Base-by-base conservation (phyloP, 1,140 invertebrate genomes). In the Drosophila ercepeae region DNA sequence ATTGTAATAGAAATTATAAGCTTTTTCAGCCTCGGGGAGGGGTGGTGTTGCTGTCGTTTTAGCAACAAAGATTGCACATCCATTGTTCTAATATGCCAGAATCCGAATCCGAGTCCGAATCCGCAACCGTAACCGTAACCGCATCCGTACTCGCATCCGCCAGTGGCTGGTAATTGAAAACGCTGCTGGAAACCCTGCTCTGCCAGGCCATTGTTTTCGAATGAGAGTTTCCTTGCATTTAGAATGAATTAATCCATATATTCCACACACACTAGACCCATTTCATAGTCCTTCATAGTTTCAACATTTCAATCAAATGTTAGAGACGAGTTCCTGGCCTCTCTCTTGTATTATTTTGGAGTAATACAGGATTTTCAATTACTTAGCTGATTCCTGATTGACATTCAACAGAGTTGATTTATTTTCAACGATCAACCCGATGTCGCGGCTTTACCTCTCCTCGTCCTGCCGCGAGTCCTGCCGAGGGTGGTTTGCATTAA, bases 1-100 rank as follows among this genome's bases (percentile, higher is more conserved):
- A 84, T 84, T 84, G 67, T 88, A 86, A 86, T 86, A 84, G 81
- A 84, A 86, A 84, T 88, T 84, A 84, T 86, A 74, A 76, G 78
- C 78, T 78, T 67, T 57, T 42, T 23, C 29, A 13, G 27, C 29
- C 23, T 9, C 32, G 8, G 0, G 21, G 14, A 48, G 13, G 3
- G 36, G 36, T 7, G 14, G 34, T 36, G 34, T 14, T 13, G 14
- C 64, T 73, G 88, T 72, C 86, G 71, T 69, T 89, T 78, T 88
- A 88, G 81, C 75, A 89, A 90, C 86, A 82, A 61, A 46, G 53
- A 53, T 32, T 65, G 49, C 55, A 34, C 8, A 67, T 71, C 69
- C 64, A 82, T 77, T 70, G 73, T 78, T 75, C 39, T 65, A 16
- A 16, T 44, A 18, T 19, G 39, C 7, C 39, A 45, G 19, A 18